phyloP scores from a whole-genome alignment of 1,140 invertebrate species.

The Bombyx mandarina region DNA sequence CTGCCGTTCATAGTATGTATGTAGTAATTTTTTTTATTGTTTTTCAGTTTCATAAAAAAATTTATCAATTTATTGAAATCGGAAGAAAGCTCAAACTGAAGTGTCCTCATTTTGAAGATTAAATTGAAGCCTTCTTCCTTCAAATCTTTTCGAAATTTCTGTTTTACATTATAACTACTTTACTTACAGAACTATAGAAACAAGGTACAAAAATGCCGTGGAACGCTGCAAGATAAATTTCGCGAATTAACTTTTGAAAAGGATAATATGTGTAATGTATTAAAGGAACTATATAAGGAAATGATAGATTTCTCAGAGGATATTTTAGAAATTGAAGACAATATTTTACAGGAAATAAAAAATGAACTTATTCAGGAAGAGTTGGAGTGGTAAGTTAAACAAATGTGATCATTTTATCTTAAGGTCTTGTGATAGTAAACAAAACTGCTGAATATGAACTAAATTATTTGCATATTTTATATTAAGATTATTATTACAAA shows the following conservation, averaged over 20 bases:
- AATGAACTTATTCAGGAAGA: slow-evolving; percentile 55
- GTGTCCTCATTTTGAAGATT: too few species aligned
- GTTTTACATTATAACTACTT: neutral
- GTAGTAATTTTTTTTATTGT: too few species aligned
- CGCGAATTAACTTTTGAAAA: slow-evolving; percentile 22
- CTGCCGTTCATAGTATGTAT: too few species aligned
- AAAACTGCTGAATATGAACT: too few species aligned
- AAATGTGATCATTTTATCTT: neutral
- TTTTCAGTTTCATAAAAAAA: too few species aligned
- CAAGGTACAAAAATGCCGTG: slow-evolving; percentile 46
- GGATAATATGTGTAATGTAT: slow-evolving; percentile 31
- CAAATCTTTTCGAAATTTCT: too few species aligned
- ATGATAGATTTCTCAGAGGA: slow-evolving; percentile 30
- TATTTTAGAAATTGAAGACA: slow-evolving; percentile 35
- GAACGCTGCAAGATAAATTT: slow-evolving; percentile 42
- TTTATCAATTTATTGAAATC: too few species aligned
- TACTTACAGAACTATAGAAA: slow-evolving; percentile 50
- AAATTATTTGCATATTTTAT: neutral
- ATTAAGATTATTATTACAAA: neutral
- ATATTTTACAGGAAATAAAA: slow-evolving; percentile 42
- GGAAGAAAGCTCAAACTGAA: too few species aligned
- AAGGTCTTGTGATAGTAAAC: slow-evolving; percentile 2
- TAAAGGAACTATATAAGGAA: slow-evolving; percentile 46
- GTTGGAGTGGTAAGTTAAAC: slow-evolving; percentile 40
- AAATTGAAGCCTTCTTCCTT: too few species aligned